Conservation (phyloP, 30 jellyfish, hydroid and myxozoan genomes). For the Chrysaora quinquecirrha region DNA sequence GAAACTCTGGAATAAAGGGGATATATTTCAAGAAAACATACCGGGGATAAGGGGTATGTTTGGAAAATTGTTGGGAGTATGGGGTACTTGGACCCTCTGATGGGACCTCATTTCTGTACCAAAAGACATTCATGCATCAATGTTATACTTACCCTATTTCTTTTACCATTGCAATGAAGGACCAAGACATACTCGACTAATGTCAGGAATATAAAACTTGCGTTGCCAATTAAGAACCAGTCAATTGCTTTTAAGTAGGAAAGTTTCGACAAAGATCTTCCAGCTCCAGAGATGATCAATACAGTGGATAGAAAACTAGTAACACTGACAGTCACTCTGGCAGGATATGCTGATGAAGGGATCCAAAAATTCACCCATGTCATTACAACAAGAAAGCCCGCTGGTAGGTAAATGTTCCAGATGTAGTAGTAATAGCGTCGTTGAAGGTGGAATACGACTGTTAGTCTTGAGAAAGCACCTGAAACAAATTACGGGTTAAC, state of each 20-base stretch:
- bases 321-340: constrained; percentile 47
- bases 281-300: constrained; percentile 48
- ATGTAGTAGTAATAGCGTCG: constrained; percentile 33
- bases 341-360: constrained; percentile 60
- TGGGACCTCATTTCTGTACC: too few relatives aligned
- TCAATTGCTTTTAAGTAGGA: constrained; percentile 56
- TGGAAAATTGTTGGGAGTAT: too few relatives aligned
- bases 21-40: too few relatives aligned
- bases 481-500: too few relatives aligned
- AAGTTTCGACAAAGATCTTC: constrained; percentile 21
- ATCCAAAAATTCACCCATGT: constrained; percentile 61
- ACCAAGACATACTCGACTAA: constrained; percentile 42
- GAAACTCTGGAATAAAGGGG: too few relatives aligned
- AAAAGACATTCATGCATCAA: too few relatives aligned
- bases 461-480: constrained; percentile 61
- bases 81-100: too few relatives aligned
- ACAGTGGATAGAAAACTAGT: constrained; percentile 57
- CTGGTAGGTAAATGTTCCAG: constrained; percentile 57
- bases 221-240: constrained; percentile 41
- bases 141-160: constrained; percentile 25
- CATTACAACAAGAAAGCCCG: constrained; percentile 45
- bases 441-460: constrained; percentile 19
- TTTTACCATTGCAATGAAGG: constrained; percentile 13
- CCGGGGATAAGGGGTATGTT: too few relatives aligned
- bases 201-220: constrained; percentile 11